phyloP scores from a whole-genome alignment of 2,113 vertebrate species.

The Chloropsis cyanopogon region DNA sequence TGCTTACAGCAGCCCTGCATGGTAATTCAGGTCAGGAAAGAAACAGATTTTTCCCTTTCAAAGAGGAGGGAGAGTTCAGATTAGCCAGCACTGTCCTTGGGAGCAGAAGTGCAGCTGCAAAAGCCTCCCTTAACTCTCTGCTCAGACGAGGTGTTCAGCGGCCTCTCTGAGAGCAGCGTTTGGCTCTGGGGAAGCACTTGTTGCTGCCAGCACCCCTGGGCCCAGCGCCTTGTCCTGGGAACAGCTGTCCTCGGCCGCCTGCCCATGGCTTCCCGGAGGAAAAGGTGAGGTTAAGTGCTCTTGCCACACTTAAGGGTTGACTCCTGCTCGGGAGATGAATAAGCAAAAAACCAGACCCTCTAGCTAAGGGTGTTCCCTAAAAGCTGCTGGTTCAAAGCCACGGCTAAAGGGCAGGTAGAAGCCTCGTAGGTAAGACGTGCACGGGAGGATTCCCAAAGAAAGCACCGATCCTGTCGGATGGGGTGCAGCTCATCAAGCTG shows the following conservation, averaged over 20 bases:
- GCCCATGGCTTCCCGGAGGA: fast-evolving
- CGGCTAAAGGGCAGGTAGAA: not conserved
- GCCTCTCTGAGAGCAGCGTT: not conserved
- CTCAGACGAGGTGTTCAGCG: fast-evolving
- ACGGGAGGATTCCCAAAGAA: not conserved
- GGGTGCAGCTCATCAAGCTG: not conserved
- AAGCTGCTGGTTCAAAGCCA: not conserved
- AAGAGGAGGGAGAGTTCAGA: not conserved
- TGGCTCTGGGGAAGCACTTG: not conserved
- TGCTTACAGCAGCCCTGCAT: not conserved
- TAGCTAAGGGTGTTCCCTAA: not conserved
- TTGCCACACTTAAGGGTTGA: not conserved
- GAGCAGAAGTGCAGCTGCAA: not conserved
- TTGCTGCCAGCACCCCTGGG: too few relatives aligned
- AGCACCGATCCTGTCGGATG: not conserved
- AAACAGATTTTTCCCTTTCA: not conserved
- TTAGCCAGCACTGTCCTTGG: not conserved
- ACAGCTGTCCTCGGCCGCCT: not conserved
- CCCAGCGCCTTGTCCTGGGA: not conserved
- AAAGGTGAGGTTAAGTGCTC: not conserved
- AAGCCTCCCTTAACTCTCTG: not conserved
- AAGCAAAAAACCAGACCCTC: not conserved
- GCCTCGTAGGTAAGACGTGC: too few relatives aligned
- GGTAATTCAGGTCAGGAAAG: not conserved
- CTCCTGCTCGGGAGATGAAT: not conserved